Evolutionary conservation across 1,140 invertebrate genomes (phyloP), one percentile per base, ranked within the genome.

Genomic region (Conus betulinus): DNA sequence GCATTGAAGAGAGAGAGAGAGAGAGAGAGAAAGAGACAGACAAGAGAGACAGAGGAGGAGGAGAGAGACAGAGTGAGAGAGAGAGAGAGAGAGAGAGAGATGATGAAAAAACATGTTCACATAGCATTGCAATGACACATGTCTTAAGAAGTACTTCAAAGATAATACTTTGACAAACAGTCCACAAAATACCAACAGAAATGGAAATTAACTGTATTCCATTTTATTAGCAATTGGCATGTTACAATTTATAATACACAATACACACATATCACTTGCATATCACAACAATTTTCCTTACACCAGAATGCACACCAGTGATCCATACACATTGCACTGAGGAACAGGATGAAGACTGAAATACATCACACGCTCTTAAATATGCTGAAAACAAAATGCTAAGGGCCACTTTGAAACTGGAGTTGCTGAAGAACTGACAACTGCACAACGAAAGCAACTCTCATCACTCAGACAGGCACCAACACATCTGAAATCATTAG

Each of bases 11-110:
- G 71, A 76, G 71, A 76, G 71, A 76, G 71, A 6, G 71, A 76
- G 71, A 76, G 71, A 76, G 71, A 76, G 71, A 6, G 71, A 76
- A 5, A 76, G 71, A 76, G 71, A 76, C 13, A 76, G 71, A 76
- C 13, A 76, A 5, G 6, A 23, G 23, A 6, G 71, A 76, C 3
- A 76, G 71, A 76, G 71, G 71, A 6, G 71, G 6, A 5, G 6
- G 71, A 76, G 71, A 76, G 3, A 76, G 71, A 76, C 13, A 76
- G 3, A 76, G 71, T 1, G 71, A 76, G 71, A 76, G 71, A 76
- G 71, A 4, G 71, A 76, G 71, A 76, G 71, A 76, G 71, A 76
- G 71, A 6, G 71, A 76, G 71, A 76, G 71, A 76, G 71, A 76
- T 13, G 23, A 23, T 20, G 3, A 76, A 23, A 23, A 23, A 76